These are phyloP conservation scores for Enoplosus armatus DNA, from an alignment of 2,797 vertebrate species.

Conservation along the genomic window DNA sequence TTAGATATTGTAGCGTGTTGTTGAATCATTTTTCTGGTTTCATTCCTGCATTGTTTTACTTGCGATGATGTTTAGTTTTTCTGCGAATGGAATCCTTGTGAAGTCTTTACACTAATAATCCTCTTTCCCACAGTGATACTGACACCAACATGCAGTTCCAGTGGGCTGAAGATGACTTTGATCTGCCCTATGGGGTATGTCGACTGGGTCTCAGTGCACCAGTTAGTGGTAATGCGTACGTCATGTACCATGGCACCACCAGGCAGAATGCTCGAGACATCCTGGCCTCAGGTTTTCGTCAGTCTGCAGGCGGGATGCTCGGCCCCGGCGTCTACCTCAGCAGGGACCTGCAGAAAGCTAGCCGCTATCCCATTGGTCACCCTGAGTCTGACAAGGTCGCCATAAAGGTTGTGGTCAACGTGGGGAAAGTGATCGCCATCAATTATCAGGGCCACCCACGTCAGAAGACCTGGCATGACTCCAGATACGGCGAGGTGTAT, in stretches of 20 bases:
- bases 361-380: constrained; percentile 48
- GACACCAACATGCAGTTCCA: not conserved
- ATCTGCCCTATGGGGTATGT: fast-evolving
- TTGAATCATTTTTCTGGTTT: not conserved
- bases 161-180: constrained; percentile 62
- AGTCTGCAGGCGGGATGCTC: constrained; percentile 64
- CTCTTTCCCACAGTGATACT: not conserved
- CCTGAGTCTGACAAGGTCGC: constrained; percentile 45
- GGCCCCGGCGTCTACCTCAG: constrained; percentile 81
- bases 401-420: constrained; percentile 59
- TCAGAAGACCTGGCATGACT: constrained; percentile 65
- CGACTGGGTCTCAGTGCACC: not conserved
- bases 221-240: not conserved
- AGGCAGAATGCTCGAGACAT: constrained; percentile 21
- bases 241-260: constrained; percentile 82
- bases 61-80: not conserved
- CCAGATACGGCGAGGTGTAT: fast-evolving
- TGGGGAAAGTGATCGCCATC: constrained; percentile 79
- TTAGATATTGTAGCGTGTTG: not conserved
- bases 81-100: not conserved
- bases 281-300: not conserved
- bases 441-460: constrained; percentile 28
- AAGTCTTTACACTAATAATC: not conserved
- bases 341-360: constrained; percentile 78
- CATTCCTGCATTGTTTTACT: too few species aligned